Conservation (phyloP, 2,888 invertebrate species). For the Pherbina coryleti region DNA sequence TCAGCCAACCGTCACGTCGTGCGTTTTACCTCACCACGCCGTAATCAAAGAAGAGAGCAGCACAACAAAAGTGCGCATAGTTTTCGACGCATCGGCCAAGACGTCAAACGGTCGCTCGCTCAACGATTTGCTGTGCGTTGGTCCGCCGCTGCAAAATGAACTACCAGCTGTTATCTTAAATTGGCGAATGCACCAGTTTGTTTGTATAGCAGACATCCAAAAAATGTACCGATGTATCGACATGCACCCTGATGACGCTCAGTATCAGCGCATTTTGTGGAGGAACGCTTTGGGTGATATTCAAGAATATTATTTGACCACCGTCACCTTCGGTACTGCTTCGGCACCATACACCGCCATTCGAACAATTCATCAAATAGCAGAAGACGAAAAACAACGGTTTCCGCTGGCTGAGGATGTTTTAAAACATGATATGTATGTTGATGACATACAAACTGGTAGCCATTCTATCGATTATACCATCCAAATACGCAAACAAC, state of each 20-base stretch:
- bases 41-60: neutral
- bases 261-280: neutral
- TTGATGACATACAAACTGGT: too few relatives aligned
- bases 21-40: too few relatives aligned
- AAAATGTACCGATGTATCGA: too few relatives aligned
- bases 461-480: neutral
- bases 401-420: slow-evolving; percentile 12
- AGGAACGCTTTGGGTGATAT: neutral
- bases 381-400: slow-evolving; percentile 15
- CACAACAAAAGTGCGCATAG: slow-evolving; percentile 15
- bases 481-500: slow-evolving; percentile 2
- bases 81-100: slow-evolving; percentile 27
- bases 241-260: too few relatives aligned
- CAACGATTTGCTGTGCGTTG: neutral
- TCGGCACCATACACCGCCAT: slow-evolving; percentile 11
- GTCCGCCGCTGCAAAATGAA: too few relatives aligned
- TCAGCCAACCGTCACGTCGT: slow-evolving; percentile 4
- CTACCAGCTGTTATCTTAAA: too few relatives aligned
- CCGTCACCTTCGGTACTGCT: slow-evolving; percentile 25
- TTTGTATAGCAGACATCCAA: neutral
- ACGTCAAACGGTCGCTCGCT: too few relatives aligned
- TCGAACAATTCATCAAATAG: slow-evolving; percentile 3
- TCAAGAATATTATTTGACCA: slow-evolving; percentile 1
- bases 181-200: neutral
- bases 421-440: slow-evolving; percentile 20